Evolutionary conservation across 2,113 vertebrate species (phyloP).

Genomic region (Poeciliopsis turrubarensis): DNA sequence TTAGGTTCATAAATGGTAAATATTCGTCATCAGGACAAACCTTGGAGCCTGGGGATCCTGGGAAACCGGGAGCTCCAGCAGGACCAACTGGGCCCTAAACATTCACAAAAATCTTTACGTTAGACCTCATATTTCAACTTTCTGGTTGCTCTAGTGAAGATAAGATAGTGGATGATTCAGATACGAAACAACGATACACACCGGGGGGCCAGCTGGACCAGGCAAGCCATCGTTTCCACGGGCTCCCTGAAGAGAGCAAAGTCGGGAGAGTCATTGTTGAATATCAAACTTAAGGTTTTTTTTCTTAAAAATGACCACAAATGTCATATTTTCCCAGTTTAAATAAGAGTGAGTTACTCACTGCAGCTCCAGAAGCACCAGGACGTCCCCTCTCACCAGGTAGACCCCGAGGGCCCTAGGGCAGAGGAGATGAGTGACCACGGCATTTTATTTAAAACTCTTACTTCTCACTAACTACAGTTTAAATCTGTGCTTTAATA

Average conservation of each 20-base stretch:
- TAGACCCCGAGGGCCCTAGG: conserved; percentile 94
- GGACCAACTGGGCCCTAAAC: conserved; percentile 92
- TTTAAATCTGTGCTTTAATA: background rate
- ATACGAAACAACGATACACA: conserved; percentile 72
- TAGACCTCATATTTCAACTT: background rate
- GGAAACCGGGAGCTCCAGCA: conserved; percentile 93
- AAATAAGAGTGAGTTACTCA: conserved; percentile 79
- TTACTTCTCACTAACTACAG: background rate
- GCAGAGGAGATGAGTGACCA: conserved; percentile 24
- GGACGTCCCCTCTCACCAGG: conserved; percentile 95
- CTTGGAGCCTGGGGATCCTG: conserved; percentile 94
- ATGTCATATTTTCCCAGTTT: background rate
- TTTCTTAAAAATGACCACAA: background rate
- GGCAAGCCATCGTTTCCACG: conserved; percentile 95
- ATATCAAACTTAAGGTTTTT: background rate
- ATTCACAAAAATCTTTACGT: conserved; percentile 30
- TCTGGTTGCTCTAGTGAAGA: conserved; percentile 1
- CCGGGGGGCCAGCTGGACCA: conserved; percentile 93
- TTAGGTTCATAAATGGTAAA: background rate
- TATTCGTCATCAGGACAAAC: conserved; percentile 65
- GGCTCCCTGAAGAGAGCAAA: conserved; percentile 84
- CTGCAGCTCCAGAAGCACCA: conserved; percentile 89
- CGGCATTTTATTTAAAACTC: background rate
- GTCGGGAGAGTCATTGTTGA: conserved; percentile 19
- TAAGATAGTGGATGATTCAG: background rate